Conservation (phyloP, 2,888 invertebrate genomes). For the Thereva nobilitata region DNA sequence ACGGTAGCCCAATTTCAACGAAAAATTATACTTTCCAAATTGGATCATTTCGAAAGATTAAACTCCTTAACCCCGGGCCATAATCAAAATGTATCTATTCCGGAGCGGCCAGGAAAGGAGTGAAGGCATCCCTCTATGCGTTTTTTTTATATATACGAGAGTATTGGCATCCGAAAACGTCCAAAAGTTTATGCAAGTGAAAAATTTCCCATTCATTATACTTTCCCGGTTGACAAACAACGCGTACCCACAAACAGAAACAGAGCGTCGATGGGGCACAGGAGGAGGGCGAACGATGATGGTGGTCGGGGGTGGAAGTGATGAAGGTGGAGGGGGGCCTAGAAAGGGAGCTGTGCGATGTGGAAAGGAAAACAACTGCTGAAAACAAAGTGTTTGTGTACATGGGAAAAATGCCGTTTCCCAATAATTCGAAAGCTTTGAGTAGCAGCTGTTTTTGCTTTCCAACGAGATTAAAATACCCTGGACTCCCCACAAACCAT, state of each 20-base stretch:
- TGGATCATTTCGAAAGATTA: too few species aligned
- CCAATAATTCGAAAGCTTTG: conserved; percentile 46
- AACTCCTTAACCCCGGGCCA: too few species aligned
- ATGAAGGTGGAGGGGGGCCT: too few species aligned
- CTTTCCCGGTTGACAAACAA: conserved; percentile 25
- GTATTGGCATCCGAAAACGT: conserved; percentile 15
- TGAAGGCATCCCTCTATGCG: too few species aligned
- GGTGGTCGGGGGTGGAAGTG: too few species aligned
- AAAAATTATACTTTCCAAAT: too few species aligned
- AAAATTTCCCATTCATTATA: conserved; percentile 41
- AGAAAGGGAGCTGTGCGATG: too few species aligned
- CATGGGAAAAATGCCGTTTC: conserved; percentile 40
- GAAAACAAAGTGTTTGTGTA: conserved; percentile 39
- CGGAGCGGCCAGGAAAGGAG: too few species aligned
- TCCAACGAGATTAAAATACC: conserved; percentile 58
- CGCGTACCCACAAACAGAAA: conserved; percentile 3
- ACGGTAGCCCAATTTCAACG: too few species aligned
- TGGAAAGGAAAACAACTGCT: conserved; percentile 36
- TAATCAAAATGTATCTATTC: too few species aligned
- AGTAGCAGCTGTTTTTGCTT: conserved; percentile 55
- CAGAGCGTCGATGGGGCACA: neutral
- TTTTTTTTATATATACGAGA: neutral
- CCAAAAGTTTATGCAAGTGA: conserved; percentile 40
- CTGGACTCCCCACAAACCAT: conserved; percentile 54
- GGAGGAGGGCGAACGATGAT: neutral